These are phyloP conservation scores for Smutsia gigantea DNA, from an alignment of 2,797 vertebrate genomes.

Conservation along the genomic window DNA sequence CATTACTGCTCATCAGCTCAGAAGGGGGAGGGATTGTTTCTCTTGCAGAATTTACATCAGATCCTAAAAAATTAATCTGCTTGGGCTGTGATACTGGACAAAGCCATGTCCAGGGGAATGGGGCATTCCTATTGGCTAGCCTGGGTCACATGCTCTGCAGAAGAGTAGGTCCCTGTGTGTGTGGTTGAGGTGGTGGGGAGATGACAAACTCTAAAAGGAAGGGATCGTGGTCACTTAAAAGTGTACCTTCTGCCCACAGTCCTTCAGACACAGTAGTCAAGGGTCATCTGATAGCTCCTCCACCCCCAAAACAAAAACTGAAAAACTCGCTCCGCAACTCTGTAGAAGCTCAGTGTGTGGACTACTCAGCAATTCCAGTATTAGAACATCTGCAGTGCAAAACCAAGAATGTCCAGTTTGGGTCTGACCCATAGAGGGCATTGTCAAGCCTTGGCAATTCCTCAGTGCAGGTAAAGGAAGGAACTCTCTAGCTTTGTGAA, in stretches of 20 bases:
- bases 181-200: not conserved
- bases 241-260: not conserved
- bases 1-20: not conserved
- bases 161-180: not conserved
- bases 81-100: not conserved
- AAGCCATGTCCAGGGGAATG: not conserved
- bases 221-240: not conserved
- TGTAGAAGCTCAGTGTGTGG: not conserved
- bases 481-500: not conserved
- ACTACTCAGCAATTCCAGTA: not conserved
- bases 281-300: not conserved
- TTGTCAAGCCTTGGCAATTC: not conserved
- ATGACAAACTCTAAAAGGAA: not conserved
- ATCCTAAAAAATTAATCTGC: not conserved
- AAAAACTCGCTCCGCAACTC: not conserved
- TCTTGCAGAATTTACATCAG: not conserved
- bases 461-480: not conserved
- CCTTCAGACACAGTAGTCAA: not conserved
- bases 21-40: not conserved
- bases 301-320: not conserved
- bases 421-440: not conserved
- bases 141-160: not conserved
- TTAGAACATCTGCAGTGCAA: not conserved
- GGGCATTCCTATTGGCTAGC: not conserved
- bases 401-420: not conserved